Percentiles rank a stretch among this genome's conserved stretches.
phyloP scores from a whole-genome alignment of 2,888 invertebrate species.

The Petrolisthes cinctipes region DNA sequence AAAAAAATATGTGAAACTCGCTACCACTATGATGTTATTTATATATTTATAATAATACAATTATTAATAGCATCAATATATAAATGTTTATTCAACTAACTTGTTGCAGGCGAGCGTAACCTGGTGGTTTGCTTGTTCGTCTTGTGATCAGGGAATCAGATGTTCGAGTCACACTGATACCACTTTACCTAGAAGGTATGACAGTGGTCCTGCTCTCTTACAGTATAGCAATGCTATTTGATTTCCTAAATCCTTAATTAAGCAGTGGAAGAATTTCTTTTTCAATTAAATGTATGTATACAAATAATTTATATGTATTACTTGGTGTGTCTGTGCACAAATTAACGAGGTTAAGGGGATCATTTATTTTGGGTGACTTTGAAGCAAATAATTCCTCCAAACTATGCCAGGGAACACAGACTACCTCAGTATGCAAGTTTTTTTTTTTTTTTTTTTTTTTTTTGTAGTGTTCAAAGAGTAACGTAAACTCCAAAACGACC shows the following conservation, averaged over 20 bases:
- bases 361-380: background rate
- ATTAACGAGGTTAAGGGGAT: background rate
- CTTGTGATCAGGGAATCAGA: constrained; percentile 1
- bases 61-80: no score
- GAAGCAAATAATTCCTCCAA: background rate
- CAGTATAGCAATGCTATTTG: background rate
- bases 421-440: no score
- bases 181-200: constrained; percentile 6
- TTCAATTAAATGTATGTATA: background rate
- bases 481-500: no score
- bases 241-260: no score
- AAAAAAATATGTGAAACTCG: no score
- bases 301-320: background rate
- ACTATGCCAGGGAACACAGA: no score
- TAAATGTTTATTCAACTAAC: constrained; percentile 13
- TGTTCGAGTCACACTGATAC: background rate
- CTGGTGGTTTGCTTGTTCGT: background rate
- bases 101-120: background rate
- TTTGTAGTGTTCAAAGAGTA: no score
- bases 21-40: no score
- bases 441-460: no score
- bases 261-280: background rate
- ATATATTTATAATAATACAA: no score
- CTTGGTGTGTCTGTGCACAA: background rate
- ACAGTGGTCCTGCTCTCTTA: background rate